Evolutionary conservation across 2,113 vertebrate genomes (phyloP).

Genomic region (Paramormyrops kingsleyae): DNA sequence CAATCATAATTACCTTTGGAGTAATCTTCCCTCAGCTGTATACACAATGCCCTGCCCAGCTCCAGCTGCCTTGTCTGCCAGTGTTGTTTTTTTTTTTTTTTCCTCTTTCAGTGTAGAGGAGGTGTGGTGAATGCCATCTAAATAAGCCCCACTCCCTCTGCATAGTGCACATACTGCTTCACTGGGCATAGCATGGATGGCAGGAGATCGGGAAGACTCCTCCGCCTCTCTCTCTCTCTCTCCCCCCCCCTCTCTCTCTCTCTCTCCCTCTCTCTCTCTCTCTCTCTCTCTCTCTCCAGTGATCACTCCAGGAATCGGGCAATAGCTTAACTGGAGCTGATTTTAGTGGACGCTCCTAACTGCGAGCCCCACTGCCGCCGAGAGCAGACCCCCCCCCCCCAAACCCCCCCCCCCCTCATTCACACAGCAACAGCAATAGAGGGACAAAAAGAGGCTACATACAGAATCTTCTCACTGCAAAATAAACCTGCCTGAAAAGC

Average conservation of each 20-base stretch:
- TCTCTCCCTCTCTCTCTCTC: background rate
- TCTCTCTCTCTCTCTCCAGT: background rate
- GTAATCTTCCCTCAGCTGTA: slow-evolving; percentile 8
- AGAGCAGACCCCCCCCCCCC: slow-evolving; percentile 6
- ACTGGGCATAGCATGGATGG: slow-evolving; percentile 27
- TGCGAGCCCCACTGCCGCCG: slow-evolving; percentile 30
- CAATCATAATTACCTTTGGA: slow-evolving; percentile 17
- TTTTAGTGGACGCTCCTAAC: slow-evolving; percentile 8
- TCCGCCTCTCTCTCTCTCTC: slow-evolving; percentile 9
- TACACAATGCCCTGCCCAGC: slow-evolving; percentile 11
- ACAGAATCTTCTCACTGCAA: background rate
- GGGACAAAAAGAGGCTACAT: background rate
- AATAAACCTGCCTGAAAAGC: slow-evolving; percentile 9
- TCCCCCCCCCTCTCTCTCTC: background rate
- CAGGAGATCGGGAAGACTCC: slow-evolving; percentile 17
- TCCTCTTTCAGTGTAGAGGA: slow-evolving; percentile 23
- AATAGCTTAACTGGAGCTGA: slow-evolving; percentile 22
- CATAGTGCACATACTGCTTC: slow-evolving; percentile 22
- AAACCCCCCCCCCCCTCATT: slow-evolving; percentile 29
- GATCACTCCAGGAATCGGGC: slow-evolving; percentile 35
- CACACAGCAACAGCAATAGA: slow-evolving; percentile 27
- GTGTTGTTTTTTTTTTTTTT: background rate
- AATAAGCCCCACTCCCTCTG: slow-evolving; percentile 29
- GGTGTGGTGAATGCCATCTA: slow-evolving; percentile 38
- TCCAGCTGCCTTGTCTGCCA: background rate